Conservation (phyloP, 2,113 vertebrate genomes). For the Abramis brama region DNA sequence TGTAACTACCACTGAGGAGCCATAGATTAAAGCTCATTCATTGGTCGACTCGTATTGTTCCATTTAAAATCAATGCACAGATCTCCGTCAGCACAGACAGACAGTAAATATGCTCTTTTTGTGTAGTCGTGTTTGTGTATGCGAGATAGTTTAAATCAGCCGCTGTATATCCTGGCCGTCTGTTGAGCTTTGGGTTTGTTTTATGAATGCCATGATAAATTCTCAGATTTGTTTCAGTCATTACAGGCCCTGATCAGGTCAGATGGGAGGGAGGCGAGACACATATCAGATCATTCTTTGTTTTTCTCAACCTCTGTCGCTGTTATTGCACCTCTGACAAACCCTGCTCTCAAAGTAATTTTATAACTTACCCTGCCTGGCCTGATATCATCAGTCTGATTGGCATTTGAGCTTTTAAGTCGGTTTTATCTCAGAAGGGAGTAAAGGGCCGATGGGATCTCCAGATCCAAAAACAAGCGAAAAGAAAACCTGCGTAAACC, state of each 20-base stretch:
- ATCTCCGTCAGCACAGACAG: conserved; percentile 5
- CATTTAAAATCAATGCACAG: conserved; percentile 31
- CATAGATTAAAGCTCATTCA: conserved; percentile 33
- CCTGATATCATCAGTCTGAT: conserved; percentile 44
- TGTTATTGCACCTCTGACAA: background rate
- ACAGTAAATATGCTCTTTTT: conserved; percentile 40
- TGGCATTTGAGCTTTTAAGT: conserved; percentile 8
- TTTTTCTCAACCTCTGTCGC: background rate
- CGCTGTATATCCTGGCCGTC: conserved; percentile 46
- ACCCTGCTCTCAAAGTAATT: background rate
- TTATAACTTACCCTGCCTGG: conserved; percentile 40
- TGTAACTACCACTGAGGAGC: conserved; percentile 31
- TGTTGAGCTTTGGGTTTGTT: conserved; percentile 18
- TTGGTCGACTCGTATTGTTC: background rate
- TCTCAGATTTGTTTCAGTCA: conserved; percentile 46
- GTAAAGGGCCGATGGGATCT: background rate
- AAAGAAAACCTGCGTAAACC: too few relatives aligned
- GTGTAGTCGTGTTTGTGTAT: conserved; percentile 10
- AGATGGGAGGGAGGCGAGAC: background rate
- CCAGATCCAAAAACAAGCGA: too few relatives aligned
- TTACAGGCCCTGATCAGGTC: conserved; percentile 6
- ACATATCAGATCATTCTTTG: background rate
- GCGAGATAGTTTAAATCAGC: conserved; percentile 48
- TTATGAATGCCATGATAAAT: conserved; percentile 47
- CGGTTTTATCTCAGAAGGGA: background rate